Conservation (phyloP, 2,113 vertebrate genomes). For the Mesoclemmys tuberculata region DNA sequence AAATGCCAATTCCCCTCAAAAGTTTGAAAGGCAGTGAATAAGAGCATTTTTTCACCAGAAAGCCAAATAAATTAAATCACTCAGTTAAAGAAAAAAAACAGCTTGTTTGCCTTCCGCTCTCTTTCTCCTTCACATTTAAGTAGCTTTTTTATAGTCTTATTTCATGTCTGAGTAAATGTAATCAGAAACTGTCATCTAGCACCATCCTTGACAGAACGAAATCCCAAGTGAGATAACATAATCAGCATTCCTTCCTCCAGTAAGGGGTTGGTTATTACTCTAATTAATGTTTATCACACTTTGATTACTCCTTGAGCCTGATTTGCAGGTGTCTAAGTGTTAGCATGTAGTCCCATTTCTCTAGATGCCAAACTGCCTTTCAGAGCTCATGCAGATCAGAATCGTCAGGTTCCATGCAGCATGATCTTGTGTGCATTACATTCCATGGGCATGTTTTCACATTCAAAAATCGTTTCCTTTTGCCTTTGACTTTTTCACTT, state of each 20-base stretch:
- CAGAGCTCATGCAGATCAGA: conserved; percentile 40
- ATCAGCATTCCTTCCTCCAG: conserved; percentile 71
- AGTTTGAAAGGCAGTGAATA: conserved; percentile 40
- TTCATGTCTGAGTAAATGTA: conserved; percentile 65
- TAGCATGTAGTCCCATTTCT: not conserved
- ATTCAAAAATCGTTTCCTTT: not conserved
- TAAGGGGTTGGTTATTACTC: conserved; percentile 68
- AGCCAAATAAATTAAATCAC: not conserved
- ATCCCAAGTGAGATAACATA: conserved; percentile 60
- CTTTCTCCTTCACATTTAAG: conserved; percentile 41
- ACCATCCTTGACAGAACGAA: conserved; percentile 57
- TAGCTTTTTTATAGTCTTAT: conserved; percentile 29
- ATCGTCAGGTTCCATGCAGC: conserved; percentile 43
- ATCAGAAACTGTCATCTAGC: conserved; percentile 64
- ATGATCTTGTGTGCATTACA: not conserved
- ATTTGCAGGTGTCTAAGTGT: conserved; percentile 71
- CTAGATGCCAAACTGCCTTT: not conserved
- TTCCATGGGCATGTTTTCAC: not conserved
- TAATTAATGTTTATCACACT: conserved; percentile 75
- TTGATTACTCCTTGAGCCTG: conserved; percentile 74
- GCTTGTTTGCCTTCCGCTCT: conserved; percentile 59
- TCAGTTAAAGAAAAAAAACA: conserved; percentile 10
- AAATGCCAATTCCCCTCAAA: not conserved
- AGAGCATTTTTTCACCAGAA: not conserved
- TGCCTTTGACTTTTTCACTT: conserved; percentile 18